Evolutionary conservation across 2,888 invertebrate genomes (phyloP), one percentile per base, ranked within the genome.

Genomic region (Tetragonisca angustula): DNA sequence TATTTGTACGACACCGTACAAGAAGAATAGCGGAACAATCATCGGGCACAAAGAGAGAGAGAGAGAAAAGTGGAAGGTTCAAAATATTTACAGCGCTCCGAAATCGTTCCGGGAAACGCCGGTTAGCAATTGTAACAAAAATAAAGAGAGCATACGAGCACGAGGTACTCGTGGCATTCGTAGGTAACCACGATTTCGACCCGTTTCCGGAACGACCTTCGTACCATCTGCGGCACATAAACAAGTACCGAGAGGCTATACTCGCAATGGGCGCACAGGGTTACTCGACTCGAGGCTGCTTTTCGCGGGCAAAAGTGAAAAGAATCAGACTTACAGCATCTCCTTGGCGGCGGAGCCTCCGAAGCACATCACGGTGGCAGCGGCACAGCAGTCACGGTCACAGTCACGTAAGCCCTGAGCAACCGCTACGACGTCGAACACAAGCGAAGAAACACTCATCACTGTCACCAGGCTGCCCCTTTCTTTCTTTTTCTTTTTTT

Each of bases 311-410:
- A 27, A 36, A 43, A 9, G 43, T 11, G 2, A 19, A 11, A 67
- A 36, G 13, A 9, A n/a, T 65, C 9, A 15, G 82, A 90, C 90
- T 90, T 72, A 90, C 90, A 80, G 88, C 90, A 90, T 90, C 87
- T 83, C 79, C 79, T 76, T 61, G 71, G 68, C 56, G 76, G 78
- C 27, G 71, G 52, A 76, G 76, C 75, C 67, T 61, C 17, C 80
- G 76, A 79, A 56, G 73, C 65, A 76, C 81, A 83, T 81, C 71
- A 64, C 85, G 81, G 78, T 67, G 64, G 82, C 75, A 69, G 61
- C 81, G 68, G 59, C 80, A 76, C 81, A 65, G 81, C 85, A 88
- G 83, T 87, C 86, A 90, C 90, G 86, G 87, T 90, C 88, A 89
- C 90, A 90, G 89, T 86, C 89, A 83, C 84, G 88, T 80, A 84